These are phyloP conservation scores for Cataglyphis altisquamis DNA, from an alignment of 2,888 invertebrate species.

Conservation along the genomic window DNA sequence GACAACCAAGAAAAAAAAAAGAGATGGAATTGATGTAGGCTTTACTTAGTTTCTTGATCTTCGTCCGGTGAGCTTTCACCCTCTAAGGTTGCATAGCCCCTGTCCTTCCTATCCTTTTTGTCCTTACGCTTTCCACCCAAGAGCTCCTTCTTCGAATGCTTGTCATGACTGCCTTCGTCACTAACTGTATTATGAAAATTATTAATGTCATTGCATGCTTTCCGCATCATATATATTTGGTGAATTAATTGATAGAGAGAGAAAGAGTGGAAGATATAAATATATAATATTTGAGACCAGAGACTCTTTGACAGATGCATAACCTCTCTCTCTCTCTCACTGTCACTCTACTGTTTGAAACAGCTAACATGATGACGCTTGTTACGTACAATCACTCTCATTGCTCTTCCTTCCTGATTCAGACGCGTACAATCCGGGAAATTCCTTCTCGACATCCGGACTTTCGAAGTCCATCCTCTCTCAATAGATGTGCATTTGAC, in stretches of 20 bases:
- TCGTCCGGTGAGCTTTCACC: conserved; percentile 97
- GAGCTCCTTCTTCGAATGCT: conserved; percentile 92
- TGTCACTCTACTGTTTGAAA: background rate
- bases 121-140: conserved; percentile 93
- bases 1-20: background rate
- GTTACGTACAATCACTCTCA: conserved; percentile 93
- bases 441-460: conserved; percentile 96
- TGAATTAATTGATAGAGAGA: background rate
- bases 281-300: conserved; percentile 23
- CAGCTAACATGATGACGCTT: conserved; percentile 23
- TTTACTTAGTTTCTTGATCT: conserved; percentile 93
- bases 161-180: conserved; percentile 92
- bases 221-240: background rate
- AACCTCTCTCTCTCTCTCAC: conserved; percentile 63
- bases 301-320: conserved; percentile 64
- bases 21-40: conserved; percentile 6
- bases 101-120: conserved; percentile 95
- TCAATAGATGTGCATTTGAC: conserved; percentile 30
- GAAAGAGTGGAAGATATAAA: background rate
- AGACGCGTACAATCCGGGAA: conserved; percentile 95
- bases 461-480: conserved; percentile 93
- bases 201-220: background rate
- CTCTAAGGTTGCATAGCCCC: conserved; percentile 96
- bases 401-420: conserved; percentile 92
- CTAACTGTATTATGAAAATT: conserved; percentile 88